Conservation (phyloP, 1,140 invertebrate species). For the Trichonephila inaurata region DNA sequence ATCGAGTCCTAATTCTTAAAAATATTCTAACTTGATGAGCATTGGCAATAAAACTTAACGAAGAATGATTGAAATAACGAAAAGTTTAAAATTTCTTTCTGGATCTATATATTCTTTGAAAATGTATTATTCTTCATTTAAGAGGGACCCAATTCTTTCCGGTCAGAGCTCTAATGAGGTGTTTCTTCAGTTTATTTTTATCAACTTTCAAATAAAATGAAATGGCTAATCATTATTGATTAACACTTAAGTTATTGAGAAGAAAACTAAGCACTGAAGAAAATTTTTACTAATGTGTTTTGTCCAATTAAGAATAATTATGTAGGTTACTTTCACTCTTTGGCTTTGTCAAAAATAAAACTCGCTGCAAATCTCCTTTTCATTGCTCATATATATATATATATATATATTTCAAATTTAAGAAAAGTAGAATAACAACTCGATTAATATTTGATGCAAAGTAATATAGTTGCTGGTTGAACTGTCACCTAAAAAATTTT, state of each 20-base stretch:
- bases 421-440: too few relatives aligned
- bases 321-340: not conserved
- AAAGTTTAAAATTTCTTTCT: constrained; percentile 8
- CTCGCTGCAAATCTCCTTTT: not conserved
- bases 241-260: constrained; percentile 1
- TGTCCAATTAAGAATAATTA: constrained; percentile 12
- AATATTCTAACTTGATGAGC: not conserved
- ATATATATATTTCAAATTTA: too few relatives aligned
- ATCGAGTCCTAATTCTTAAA: not conserved
- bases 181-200: constrained; percentile 1
- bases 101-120: not conserved
- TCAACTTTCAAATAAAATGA: not conserved
- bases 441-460: too few relatives aligned
- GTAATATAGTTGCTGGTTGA: too few relatives aligned
- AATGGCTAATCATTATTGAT: constrained; percentile 31
- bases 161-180: constrained; percentile 1
- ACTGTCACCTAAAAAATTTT: too few relatives aligned
- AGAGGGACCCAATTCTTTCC: not conserved
- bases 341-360: not conserved
- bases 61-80: constrained; percentile 24
- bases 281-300: constrained; percentile 16
- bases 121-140: constrained; percentile 39
- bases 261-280: constrained; percentile 10
- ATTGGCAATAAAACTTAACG: constrained; percentile 14
- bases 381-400: too few relatives aligned